Evolutionary conservation across 2,113 vertebrate species (phyloP), one percentile per base, ranked within the genome.

Genomic region (Hypocryptadius cinnamomeus): DNA sequence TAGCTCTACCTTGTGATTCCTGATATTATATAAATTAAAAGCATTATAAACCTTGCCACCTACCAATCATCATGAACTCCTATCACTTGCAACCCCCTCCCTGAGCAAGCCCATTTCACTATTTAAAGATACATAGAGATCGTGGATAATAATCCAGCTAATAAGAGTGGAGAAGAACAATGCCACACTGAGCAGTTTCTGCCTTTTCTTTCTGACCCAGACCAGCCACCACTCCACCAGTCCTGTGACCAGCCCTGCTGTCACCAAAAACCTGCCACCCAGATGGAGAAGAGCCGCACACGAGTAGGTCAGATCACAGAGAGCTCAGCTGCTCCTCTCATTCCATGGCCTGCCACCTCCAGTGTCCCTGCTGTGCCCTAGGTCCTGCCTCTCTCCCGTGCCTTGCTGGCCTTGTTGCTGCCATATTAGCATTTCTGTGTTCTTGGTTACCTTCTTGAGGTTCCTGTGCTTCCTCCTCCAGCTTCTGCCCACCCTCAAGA

Each of bases 261-360:
- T 47, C 44, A 45, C 48, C n/a, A 66, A 24, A 42, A 70, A 45
- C 11, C 33, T 63, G 20, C 28, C n/a, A 35, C 16, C 6, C 33
- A 54, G 42, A 13, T 8, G 18, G 71, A 61, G 25, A 65, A 16
- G 4, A 9, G 4, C 5, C 0, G 0, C 16, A 4, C 1, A 5
- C 0, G 3, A 42, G 48, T 11, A 68, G 30, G 28, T 27, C 12
- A 47, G 35, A 18, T 33, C 11, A 14, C 16, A 27, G 8, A 2
- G 7, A 66, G 15, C 15, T 33, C 45, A 44, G 21, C 37, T 64
- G 19, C 54, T 48, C n/a, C 22, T 90, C 28, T 44, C 2, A 2
- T 78, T 73, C 48, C 64, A 51, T 23, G 50, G 17, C 6, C 15
- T 65, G 37, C 45, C 40, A 69, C 2, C 19, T 73, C 25, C 47